Percentiles rank a stretch among this genome's conserved stretches.
These are phyloP conservation scores for Emys orbicularis DNA, from an alignment of 2,797 vertebrate species.

Conservation along the genomic window DNA sequence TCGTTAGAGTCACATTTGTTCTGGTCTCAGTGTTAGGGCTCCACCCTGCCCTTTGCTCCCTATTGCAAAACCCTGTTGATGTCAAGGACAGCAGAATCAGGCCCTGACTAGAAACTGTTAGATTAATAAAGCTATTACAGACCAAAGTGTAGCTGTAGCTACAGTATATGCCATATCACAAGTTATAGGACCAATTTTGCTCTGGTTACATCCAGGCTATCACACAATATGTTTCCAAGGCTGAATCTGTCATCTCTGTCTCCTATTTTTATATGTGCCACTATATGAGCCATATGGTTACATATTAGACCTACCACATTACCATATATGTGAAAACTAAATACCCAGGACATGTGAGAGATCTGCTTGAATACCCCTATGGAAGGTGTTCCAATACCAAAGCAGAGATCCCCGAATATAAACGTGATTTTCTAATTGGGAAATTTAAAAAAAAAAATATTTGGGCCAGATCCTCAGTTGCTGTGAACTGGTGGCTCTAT, in stretches of 20 bases:
- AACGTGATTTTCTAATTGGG: background rate
- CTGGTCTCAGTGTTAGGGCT: conserved; percentile 51
- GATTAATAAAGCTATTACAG: conserved; percentile 48
- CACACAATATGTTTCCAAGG: background rate
- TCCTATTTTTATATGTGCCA: background rate
- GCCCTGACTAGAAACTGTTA: conserved; percentile 20
- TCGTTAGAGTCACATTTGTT: conserved; percentile 57
- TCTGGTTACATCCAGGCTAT: background rate
- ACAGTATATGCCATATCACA: background rate
- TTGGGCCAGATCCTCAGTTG: conserved; percentile 58
- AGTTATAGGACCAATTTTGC: background rate
- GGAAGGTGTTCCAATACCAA: conserved; percentile 33
- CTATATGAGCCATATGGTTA: background rate
- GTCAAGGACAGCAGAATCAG: conserved; percentile 56
- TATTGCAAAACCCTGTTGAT: background rate
- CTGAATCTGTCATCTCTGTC: background rate
- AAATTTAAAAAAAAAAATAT: conserved; percentile 52
- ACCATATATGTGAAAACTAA: conserved; percentile 42
- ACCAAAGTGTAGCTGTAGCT: conserved; percentile 28
- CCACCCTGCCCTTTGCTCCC: conserved; percentile 45
- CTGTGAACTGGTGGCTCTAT: conserved; percentile 48
- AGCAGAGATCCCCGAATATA: conserved; percentile 38
- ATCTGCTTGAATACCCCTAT: conserved; percentile 49
- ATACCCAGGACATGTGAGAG: background rate
- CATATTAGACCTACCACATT: background rate